A percentile compares a stretch with the other conserved stretches of the same genome.
phyloP scores from a whole-genome alignment of 2,113 vertebrate genomes.

The Podiceps cristatus region DNA sequence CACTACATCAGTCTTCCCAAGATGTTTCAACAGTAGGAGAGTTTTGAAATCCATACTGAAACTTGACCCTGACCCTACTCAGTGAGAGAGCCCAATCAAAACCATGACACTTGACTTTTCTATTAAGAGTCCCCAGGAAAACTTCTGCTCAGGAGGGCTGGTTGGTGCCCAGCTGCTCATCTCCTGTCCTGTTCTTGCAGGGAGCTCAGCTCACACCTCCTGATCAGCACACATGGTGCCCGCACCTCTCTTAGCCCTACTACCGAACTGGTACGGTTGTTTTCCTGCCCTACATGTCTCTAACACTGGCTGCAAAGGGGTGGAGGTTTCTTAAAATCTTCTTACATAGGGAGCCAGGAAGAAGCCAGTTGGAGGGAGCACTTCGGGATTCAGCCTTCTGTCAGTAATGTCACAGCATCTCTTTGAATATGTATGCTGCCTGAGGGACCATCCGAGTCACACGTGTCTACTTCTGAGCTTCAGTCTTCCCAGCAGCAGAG shows the following conservation, averaged over 20 bases:
- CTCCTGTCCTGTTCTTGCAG: neutral
- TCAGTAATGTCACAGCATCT: neutral
- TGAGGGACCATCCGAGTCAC: fast-evolving
- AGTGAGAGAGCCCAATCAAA: neutral
- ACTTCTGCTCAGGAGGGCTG: neutral
- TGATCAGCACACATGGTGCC: fast-evolving
- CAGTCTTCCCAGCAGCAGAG: neutral
- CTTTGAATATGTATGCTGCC: fast-evolving
- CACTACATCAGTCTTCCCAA: neutral
- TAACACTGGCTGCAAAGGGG: neutral
- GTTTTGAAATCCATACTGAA: neutral
- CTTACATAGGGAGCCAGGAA: neutral
- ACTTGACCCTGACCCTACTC: neutral
- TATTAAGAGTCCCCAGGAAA: neutral
- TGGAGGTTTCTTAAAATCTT: neutral
- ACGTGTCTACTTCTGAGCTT: neutral
- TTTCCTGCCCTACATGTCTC: neutral
- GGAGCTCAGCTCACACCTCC: neutral
- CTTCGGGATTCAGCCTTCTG: neutral
- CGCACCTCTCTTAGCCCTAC: neutral
- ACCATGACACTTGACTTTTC: neutral
- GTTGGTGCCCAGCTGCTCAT: neutral
- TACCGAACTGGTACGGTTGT: neutral
- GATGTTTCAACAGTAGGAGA: neutral
- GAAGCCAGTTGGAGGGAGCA: neutral